Evolutionary conservation across 2,797 vertebrate genomes (phyloP).

Genomic region (Pseudopleuronectes americanus): DNA sequence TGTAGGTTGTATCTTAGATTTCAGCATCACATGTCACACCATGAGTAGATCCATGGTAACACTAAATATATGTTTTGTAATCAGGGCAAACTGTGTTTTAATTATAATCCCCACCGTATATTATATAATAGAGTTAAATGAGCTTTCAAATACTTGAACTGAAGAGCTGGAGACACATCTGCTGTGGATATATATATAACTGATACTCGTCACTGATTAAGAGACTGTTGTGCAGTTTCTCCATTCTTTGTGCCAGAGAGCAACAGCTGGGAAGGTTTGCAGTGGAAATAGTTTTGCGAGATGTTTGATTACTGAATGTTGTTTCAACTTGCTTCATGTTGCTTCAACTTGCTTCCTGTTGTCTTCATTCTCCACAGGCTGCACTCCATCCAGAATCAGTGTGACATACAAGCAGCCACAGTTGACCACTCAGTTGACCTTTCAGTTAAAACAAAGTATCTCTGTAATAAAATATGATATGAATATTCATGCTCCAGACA

Average conservation of each 20-base stretch:
- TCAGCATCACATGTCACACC: not conserved
- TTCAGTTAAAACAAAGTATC: not conserved
- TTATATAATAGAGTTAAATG: too few relatives aligned
- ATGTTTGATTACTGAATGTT: not conserved
- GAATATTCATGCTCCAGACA: not conserved
- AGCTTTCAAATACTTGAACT: too few relatives aligned
- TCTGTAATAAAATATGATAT: not conserved
- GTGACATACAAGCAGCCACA: too few relatives aligned
- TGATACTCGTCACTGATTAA: too few relatives aligned
- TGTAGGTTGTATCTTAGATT: not conserved
- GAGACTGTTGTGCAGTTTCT: not conserved
- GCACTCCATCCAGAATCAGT: not conserved
- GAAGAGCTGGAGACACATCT: too few relatives aligned
- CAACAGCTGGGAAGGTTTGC: not conserved
- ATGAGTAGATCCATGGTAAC: not conserved
- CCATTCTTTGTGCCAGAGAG: not conserved
- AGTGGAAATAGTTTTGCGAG: not conserved
- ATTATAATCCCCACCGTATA: too few relatives aligned
- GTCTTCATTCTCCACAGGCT: not conserved
- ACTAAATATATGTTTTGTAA: not conserved
- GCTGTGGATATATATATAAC: too few relatives aligned
- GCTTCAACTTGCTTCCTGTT: not conserved
- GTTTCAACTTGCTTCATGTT: not conserved
- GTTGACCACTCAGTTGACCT: too few relatives aligned
- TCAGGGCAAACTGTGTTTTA: too few relatives aligned